Evolutionary conservation across 2,888 invertebrate genomes (phyloP).

Genomic region (Siphlonurus alternatus): DNA sequence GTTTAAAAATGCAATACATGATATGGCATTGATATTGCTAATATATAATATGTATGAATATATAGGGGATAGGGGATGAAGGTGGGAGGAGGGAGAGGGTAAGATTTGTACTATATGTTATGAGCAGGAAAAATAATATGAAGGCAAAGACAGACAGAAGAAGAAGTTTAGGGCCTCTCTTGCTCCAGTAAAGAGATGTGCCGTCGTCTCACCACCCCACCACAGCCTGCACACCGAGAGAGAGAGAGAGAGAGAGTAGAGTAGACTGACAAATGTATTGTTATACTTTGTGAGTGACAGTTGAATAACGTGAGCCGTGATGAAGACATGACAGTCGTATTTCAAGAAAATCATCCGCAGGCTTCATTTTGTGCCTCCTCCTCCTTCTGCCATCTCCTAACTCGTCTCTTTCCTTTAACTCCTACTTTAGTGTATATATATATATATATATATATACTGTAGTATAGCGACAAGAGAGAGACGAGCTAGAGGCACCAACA

Average conservation of each 20-base stretch:
- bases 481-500: background rate
- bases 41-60: too few relatives aligned
- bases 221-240: background rate
- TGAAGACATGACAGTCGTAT: slow-evolving; percentile 4
- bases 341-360: slow-evolving; percentile 4
- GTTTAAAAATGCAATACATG: too few relatives aligned
- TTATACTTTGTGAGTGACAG: slow-evolving; percentile 4
- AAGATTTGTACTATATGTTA: background rate
- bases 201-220: background rate
- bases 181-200: background rate
- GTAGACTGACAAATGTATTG: slow-evolving; percentile 4
- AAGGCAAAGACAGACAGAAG: background rate
- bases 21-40: too few relatives aligned
- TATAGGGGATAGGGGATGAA: too few relatives aligned
- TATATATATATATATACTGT: too few relatives aligned
- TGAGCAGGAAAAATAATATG: background rate
- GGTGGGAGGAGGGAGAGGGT: background rate
- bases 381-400: slow-evolving; percentile 16
- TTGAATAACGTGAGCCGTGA: slow-evolving; percentile 3
- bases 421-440: slow-evolving; percentile 8
- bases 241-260: too few relatives aligned
- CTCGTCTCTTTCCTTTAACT: slow-evolving; percentile 14
- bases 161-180: background rate
- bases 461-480: too few relatives aligned
- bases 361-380: slow-evolving; percentile 11